Base-by-base conservation (phyloP, 2,888 invertebrate species). In the Leucophenga montana region DNA sequence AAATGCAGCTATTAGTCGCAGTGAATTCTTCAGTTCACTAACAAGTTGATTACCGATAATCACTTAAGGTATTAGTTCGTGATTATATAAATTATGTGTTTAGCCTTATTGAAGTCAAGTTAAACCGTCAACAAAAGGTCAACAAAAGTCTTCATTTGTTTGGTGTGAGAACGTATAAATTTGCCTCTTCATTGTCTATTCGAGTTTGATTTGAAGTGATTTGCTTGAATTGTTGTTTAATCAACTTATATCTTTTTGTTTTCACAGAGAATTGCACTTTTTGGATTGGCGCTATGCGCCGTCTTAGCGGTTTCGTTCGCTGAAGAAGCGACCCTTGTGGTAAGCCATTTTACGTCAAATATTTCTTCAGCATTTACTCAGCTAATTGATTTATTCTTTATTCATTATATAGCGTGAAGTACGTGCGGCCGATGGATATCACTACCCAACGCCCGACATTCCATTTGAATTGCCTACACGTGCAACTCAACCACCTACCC, bases 231-330 rank as follows among this genome's bases (percentile, higher is more conserved):
- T 39, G 11, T 39, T 39, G 27, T 27, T 8, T 39, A 39, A 39
- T 39, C 39, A 1, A 5, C 11, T 39, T 11, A 39, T 11, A 39
- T 5, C 39, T 39, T 39, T 18, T 66, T 71, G 66, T 48, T 54
- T 73, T 75, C 75, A 71, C 85, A 87, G 87, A 87, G 85, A 86
- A 84, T 85, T 81, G 83, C 86, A 82, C 72, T 88, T 76, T 79
- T 86, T 72, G 77, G 86, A 64, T 79, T 88, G 74, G 82, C 85
- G 85, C 80, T 87, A 70, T 88, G 87, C 85, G 86, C 77, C 78
- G 80, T 64, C 46, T 64, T 82, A 76, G 84, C 86, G 20, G 77
- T 82, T 44, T 80, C 79, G 78, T 84, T 80, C 68, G 77, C 77
- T 66, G 76, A 80, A 67, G 85, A 84, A 72, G 82, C 85, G 68